A percentile compares a stretch with the other conserved stretches of the same genome.
Evolutionary conservation across 2,113 vertebrate species (phyloP).

Genomic region (Ctenomys sociabilis): DNA sequence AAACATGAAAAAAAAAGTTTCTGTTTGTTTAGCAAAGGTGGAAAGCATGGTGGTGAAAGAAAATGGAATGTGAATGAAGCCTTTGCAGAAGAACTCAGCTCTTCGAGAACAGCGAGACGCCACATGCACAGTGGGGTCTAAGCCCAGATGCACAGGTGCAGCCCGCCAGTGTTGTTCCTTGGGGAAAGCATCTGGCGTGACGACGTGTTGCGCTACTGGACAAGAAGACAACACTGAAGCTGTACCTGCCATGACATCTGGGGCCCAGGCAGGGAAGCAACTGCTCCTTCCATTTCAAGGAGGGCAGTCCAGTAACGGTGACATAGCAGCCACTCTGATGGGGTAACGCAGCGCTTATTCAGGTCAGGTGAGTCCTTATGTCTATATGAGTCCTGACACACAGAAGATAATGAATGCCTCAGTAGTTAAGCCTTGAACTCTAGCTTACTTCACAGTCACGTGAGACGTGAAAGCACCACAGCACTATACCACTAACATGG

Average conservation of each 20-base stretch:
- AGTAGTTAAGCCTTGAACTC: background rate
- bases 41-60: background rate
- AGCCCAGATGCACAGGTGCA: background rate
- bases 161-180: background rate
- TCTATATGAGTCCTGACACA: no score
- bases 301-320: no score
- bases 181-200: background rate
- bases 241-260: background rate
- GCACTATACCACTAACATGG: background rate
- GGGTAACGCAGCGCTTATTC: background rate
- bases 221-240: background rate
- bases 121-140: background rate
- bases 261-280: background rate
- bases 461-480: background rate
- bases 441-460: background rate
- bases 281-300: background rate
- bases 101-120: background rate
- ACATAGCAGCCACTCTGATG: background rate
- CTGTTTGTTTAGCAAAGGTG: background rate
- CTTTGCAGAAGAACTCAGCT: background rate
- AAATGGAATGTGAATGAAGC: background rate
- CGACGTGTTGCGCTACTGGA: rapidly evolving
- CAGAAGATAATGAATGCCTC: background rate
- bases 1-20: background rate
- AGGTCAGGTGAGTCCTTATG: background rate